Evolutionary conservation across 2,888 invertebrate species (phyloP), one percentile per base, ranked within the genome.

Genomic region (Saturnia pavonia): DNA sequence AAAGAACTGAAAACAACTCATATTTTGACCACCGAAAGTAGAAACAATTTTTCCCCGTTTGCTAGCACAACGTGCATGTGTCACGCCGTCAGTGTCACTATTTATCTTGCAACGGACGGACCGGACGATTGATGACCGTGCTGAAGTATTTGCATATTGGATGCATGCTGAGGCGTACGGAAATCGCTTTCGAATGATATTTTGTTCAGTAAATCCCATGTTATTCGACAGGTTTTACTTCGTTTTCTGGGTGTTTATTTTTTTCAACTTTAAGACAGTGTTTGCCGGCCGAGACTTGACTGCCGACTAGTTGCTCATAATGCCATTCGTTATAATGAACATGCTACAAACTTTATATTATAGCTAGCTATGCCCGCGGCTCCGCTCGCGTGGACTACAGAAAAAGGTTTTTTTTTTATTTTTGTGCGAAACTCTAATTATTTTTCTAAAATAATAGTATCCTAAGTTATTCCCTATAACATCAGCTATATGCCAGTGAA

Each of bases 81-180:
- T 82, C 83, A 81, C 80, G 74, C 72, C 78, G 85, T 82, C 83
- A 76, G 73, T 73, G 74, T 72, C 78, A 81, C 86, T 85, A 89
- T 90, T 88, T 82, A 89, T 90, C 90, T 89, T 90, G 82, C 77
- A 75, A 75, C 77, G 74, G 82, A 78, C 82, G 77, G 76, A 74
- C 79, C 76, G 72, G 75, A 78, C 79, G 87, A 89, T 87, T 86
- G 87, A 88, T 87, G 86, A 75, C 76, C 77, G 76, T 76, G 74
- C 76, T 74, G 75, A 76, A 82, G 80, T 82, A 88, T 89, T 89
- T 88, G 85, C 88, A 88, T 90, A 85, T 82, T 84, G 81, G 80
- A 78, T 75, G 80, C 70, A 54, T 42, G 67, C 14, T 22, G 76
- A 74, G 74, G 73, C 74, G 67, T 74, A 70, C 73, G 66, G 74